Conservation (phyloP, 2,888 invertebrate species). For the Drosophila anomalata region DNA sequence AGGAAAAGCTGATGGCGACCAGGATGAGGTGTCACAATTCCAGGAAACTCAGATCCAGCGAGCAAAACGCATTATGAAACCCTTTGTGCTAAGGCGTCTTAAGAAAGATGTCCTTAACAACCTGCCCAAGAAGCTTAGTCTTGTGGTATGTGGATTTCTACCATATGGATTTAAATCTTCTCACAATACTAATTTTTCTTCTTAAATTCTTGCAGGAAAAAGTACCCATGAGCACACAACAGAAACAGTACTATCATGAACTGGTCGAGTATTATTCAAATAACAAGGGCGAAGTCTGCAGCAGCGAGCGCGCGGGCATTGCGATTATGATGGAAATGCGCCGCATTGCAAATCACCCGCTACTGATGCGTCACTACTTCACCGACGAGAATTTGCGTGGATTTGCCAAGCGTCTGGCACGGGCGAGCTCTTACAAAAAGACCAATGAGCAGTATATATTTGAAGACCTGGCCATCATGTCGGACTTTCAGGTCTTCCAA, state of each 20-base stretch:
- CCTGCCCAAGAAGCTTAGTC: slow-evolving; percentile 92
- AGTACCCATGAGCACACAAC: slow-evolving; percentile 89
- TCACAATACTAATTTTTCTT: not conserved
- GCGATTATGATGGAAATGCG: slow-evolving; percentile 96
- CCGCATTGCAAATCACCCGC: slow-evolving; percentile 96
- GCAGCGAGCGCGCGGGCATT: slow-evolving; percentile 87
- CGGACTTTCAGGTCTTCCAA: slow-evolving; percentile 96
- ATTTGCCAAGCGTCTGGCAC: slow-evolving; percentile 89
- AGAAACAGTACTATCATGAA: slow-evolving; percentile 90
- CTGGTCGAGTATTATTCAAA: slow-evolving; percentile 89
- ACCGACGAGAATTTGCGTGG: slow-evolving; percentile 86
- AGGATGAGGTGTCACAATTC: slow-evolving; percentile 90
- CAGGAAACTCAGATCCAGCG: slow-evolving; percentile 95
- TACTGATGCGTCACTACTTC: slow-evolving; percentile 91
- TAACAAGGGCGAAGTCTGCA: slow-evolving; percentile 86
- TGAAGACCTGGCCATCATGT: slow-evolving; percentile 94
- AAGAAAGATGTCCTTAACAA: slow-evolving; percentile 94
- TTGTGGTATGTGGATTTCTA: slow-evolving; percentile 84
- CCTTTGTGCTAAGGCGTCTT: slow-evolving; percentile 94
- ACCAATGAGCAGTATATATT: slow-evolving; percentile 91
- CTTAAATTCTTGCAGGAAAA: slow-evolving; percentile 73
- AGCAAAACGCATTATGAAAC: slow-evolving; percentile 97
- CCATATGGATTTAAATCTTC: too few relatives aligned
- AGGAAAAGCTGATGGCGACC: slow-evolving; percentile 84
- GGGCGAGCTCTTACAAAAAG: slow-evolving; percentile 89